Conservation (phyloP, 1,140 invertebrate species). For the Cataglyphis hispanica region DNA sequence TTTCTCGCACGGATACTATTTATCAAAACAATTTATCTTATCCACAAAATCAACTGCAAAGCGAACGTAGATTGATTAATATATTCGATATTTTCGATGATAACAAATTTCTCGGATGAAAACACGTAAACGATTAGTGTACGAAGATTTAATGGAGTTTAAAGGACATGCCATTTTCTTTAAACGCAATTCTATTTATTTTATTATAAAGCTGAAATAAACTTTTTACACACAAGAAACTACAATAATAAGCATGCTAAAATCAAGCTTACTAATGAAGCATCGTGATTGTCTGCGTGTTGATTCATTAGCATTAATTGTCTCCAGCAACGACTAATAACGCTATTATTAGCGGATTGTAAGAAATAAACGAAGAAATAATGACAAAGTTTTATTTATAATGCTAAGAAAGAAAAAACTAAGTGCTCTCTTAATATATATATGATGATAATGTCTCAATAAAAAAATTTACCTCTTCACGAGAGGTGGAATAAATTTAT, state of each 20-base stretch:
- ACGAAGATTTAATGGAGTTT: background rate
- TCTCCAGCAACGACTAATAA: background rate
- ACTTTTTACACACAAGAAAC: background rate
- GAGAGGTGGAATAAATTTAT: background rate
- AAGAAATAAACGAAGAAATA: constrained; percentile 10
- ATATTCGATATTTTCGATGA: background rate
- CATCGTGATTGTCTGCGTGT: background rate
- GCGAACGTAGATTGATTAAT: background rate
- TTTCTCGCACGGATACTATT: background rate
- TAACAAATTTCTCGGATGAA: background rate
- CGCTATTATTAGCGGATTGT: background rate
- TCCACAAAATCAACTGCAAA: background rate
- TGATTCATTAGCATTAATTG: background rate
- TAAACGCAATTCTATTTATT: background rate
- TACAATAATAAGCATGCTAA: background rate
- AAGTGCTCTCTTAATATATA: background rate
- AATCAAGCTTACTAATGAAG: background rate
- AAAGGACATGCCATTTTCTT: background rate
- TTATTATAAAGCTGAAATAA: background rate
- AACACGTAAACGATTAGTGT: background rate
- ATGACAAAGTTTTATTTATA: background rate
- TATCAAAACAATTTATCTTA: constrained; percentile 27
- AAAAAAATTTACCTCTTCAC: background rate
- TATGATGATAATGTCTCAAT: background rate
- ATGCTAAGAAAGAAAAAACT: constrained; percentile 6